phyloP scores from a whole-genome alignment of 1,140 invertebrate genomes.

The Cherax quadricarinatus region DNA sequence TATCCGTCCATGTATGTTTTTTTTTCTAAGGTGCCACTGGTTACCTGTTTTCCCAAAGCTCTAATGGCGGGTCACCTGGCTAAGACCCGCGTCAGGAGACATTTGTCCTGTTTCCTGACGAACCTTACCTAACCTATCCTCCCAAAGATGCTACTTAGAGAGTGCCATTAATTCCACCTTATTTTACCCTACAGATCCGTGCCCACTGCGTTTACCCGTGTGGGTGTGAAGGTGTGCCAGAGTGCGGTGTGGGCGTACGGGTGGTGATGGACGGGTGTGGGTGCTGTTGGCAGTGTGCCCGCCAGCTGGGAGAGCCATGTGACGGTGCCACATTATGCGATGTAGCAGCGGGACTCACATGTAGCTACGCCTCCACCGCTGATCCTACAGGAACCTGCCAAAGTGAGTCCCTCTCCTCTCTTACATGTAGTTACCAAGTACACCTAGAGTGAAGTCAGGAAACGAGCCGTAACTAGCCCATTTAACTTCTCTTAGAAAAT shows the following conservation, averaged over 20 bases:
- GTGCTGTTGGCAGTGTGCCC: constrained; percentile 79
- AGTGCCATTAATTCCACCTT: neutral
- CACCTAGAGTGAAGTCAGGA: too few relatives aligned
- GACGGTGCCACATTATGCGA: constrained; percentile 77
- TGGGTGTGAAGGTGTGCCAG: constrained; percentile 34
- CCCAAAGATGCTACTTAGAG: too few relatives aligned
- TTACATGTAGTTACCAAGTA: too few relatives aligned
- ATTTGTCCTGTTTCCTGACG: too few relatives aligned
- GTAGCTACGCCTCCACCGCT: constrained; percentile 71
- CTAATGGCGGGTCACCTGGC: too few relatives aligned
- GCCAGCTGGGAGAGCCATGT: constrained; percentile 78
- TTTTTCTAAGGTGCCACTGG: too few relatives aligned
- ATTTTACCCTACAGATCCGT: neutral
- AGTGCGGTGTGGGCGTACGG: constrained; percentile 75
- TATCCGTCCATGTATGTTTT: too few relatives aligned
- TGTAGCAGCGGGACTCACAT: constrained; percentile 76
- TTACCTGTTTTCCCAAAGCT: too few relatives aligned
- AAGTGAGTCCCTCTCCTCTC: constrained; percentile 74
- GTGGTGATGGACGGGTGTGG: constrained; percentile 78
- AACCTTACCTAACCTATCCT: too few relatives aligned
- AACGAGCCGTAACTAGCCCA: too few relatives aligned
- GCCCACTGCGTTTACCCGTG: constrained; percentile 59
- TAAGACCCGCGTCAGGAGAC: too few relatives aligned
- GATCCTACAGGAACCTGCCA: constrained; percentile 75
- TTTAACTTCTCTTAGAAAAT: too few relatives aligned